Base-by-base conservation (phyloP, 2,888 invertebrate genomes). In the Xestia rhomboidea region DNA sequence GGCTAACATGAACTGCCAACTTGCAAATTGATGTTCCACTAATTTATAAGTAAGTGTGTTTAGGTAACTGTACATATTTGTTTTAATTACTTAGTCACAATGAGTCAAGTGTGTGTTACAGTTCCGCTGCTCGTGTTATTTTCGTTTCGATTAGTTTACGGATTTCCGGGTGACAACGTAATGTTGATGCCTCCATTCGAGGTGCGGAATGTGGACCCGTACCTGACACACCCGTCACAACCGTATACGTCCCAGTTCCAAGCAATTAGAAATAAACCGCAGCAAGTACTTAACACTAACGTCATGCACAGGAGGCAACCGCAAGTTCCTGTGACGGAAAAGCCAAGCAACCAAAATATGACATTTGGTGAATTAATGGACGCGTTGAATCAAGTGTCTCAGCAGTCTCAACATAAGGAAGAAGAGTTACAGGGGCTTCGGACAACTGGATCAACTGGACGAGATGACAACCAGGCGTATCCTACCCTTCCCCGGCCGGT, bases 171-270 rank as follows among this genome's bases (percentile, higher is more conserved):
- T 54, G 92, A 94, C 64, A 88, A 90, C 51, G 84, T 91, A 68
- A 88, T 92, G 87, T 91, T 90, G 64, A 83, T 92, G 69, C 90
- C 92, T 38, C 89, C 92, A 54, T 89, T 91, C 27, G 94, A 94
- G 81, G 88, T 90, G 73, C 92, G 93, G 79, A 86, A 92, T 75
- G 78, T 87, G 70, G 87, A 88, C 46, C 81, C 85, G 18, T 88
- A 87, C 54, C 49, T 57, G 18, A 64, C 89, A 49, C 51, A 44
- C 13, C 64, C 69, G 15, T 67, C 89, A 51, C 71, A 44, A 27
- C 63, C 87, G 63, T 77, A 82, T 34, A 73, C 79, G 38, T 73
- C 86, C 38, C 87, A 88, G 78, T 86, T 85, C 54, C 84, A 79
- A 76, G 73, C 62, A 64, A 79, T 64, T 41, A 87, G 79, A 60